Base-by-base conservation (phyloP, 2,888 invertebrate species). In the Apoderus coryli region DNA sequence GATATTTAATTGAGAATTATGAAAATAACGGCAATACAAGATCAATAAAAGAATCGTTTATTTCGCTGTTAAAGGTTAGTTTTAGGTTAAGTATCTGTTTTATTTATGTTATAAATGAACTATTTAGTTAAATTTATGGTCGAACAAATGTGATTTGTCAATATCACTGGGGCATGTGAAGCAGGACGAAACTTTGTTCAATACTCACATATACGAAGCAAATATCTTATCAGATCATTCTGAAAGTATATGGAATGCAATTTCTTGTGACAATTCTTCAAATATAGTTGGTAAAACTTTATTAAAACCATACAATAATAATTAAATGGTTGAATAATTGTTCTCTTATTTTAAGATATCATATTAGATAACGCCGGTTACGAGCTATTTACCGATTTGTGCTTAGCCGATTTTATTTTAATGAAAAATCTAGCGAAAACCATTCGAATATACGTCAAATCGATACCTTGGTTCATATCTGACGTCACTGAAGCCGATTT, bases 391-490 rank as follows among this genome's bases (percentile, higher is more conserved):
- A 73, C 84, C 0, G 98, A 98, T 54, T 56, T 96, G 0, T 79
- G 86, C 48, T 50, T 98, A 2, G 86, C 85, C 2, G 80, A 84
- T 42, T 86, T 77, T 50, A 54, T 96, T 1, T 56, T 82, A 33
- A 56, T 53, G 40, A 63, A 62, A 40, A 65, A 56, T 41, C 61
- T 65, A 12, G 73, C 70, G n/a, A 53, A 59, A n/a, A 64, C 70
- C 59, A 63, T 95, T 14, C 64, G 77, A 38, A 78, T 95, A 44
- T 77, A 90, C 56, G 76, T 80, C 0, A 95, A 96, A 63, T 63
- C 67, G 3, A 76, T 86, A 39, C 93, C 95, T 0, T 98, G 96
- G 96, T 98, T 82, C 54, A 75, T 98, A 5, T 95, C 93, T 0
- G 96, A 98, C 54, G 82, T 78, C 0, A 84, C 76, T 10, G 50